phyloP scores from a whole-genome alignment of 2,888 invertebrate species.

The Phytoseiulus persimilis region DNA sequence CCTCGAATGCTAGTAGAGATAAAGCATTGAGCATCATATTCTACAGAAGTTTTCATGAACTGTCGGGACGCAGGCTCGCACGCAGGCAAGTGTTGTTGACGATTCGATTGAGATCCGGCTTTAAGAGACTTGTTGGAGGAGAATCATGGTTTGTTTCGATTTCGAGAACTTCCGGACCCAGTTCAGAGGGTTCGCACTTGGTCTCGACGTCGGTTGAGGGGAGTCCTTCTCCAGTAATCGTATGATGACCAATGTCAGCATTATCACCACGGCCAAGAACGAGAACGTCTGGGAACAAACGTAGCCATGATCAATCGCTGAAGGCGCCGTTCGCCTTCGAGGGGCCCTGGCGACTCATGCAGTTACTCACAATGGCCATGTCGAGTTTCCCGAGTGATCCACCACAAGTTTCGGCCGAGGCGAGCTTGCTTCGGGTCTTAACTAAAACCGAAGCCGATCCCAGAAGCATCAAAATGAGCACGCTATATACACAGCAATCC shows the following conservation, averaged over 20 bases:
- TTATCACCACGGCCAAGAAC: conserved; percentile 15
- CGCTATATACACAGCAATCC: conserved; percentile 27
- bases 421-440: background rate
- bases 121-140: conserved; percentile 21
- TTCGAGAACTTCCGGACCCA: conserved; percentile 26
- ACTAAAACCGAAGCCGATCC: conserved; percentile 14
- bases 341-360: background rate
- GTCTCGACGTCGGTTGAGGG: background rate
- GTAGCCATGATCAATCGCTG: too few relatives aligned
- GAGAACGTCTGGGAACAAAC: background rate
- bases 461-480: background rate
- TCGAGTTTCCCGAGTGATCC: conserved; percentile 19
- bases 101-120: background rate
- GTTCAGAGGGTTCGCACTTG: background rate
- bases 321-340: too few relatives aligned
- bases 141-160: conserved; percentile 11
- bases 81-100: background rate
- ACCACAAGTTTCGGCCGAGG: background rate
- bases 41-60: too few relatives aligned
- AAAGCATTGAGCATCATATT: too few relatives aligned
- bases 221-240: conserved; percentile 26
- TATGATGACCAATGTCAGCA: conserved; percentile 9
- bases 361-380: conserved; percentile 24
- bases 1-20: too few relatives aligned
- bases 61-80: background rate